Evolutionary conservation across 2,888 invertebrate species (phyloP).

Genomic region (Yponomeuta malinellus): DNA sequence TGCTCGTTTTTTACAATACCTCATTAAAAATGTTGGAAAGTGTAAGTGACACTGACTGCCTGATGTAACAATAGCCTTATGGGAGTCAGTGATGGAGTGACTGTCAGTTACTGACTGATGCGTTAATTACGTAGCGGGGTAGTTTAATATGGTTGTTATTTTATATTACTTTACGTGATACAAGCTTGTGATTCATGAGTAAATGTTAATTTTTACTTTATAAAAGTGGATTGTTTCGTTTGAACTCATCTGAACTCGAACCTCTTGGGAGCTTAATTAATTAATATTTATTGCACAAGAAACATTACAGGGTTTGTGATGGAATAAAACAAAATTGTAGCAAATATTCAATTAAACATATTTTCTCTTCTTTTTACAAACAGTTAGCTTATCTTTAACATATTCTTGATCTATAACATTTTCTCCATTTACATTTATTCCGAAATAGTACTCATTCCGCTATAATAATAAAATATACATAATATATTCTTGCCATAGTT

Average conservation of each 20-base stretch:
- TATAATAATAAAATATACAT: slow-evolving; percentile 73
- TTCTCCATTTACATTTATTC: slow-evolving; percentile 67
- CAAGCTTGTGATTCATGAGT: neutral
- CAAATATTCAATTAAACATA: slow-evolving; percentile 75
- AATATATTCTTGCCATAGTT: slow-evolving; percentile 62
- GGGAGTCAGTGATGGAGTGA: too few species aligned
- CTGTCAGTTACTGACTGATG: too few species aligned
- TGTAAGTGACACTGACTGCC: too few species aligned
- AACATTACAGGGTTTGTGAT: neutral
- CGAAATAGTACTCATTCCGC: slow-evolving; percentile 70
- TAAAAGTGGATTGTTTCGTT: neutral
- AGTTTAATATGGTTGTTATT: neutral
- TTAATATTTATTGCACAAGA: too few species aligned
- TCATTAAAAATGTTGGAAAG: too few species aligned
- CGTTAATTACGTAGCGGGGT: too few species aligned
- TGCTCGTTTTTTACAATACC: too few species aligned
- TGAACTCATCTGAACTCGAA: neutral
- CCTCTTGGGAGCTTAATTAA: neutral
- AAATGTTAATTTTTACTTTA: neutral
- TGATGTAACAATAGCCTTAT: too few species aligned
- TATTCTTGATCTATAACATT: slow-evolving; percentile 68
- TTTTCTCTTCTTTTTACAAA: slow-evolving; percentile 73
- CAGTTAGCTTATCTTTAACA: slow-evolving; percentile 73
- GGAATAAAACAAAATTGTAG: slow-evolving; percentile 29
- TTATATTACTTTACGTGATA: neutral